These are phyloP conservation scores for Barypeithes pellucidus DNA, from an alignment of 2,888 invertebrate genomes.

Conservation along the genomic window DNA sequence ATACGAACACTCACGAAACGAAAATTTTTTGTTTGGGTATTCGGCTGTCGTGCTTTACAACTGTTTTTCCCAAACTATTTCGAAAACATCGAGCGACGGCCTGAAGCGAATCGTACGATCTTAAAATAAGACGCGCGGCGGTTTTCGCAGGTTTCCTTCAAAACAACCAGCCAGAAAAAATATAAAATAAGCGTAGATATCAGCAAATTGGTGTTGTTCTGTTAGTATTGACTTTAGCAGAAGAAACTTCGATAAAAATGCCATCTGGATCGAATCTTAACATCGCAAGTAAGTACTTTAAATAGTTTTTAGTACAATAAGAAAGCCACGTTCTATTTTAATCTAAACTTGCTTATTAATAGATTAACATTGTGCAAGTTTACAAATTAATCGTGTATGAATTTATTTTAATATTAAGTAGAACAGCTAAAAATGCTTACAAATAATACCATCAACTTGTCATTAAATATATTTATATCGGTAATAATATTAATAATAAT, in stretches of 20 bases:
- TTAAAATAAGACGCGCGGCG: slow-evolving; percentile 44
- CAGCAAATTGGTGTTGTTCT: slow-evolving; percentile 1
- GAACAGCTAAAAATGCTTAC: neutral
- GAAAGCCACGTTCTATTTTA: slow-evolving; percentile 31
- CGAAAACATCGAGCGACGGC: slow-evolving; percentile 35
- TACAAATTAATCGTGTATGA: slow-evolving; percentile 12
- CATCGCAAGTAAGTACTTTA: slow-evolving; percentile 44
- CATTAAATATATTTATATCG: neutral
- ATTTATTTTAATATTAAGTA: slow-evolving; percentile 2
- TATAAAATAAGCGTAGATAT: neutral
- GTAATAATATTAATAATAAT: too few relatives aligned
- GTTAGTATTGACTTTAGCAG: neutral
- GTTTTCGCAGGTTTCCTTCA: slow-evolving; percentile 40
- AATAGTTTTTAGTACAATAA: neutral
- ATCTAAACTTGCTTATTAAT: slow-evolving; percentile 30
- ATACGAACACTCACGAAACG: neutral
- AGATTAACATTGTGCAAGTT: slow-evolving; percentile 36
- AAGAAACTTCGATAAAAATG: slow-evolving; percentile 22
- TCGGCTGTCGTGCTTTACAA: neutral
- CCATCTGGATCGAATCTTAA: slow-evolving; percentile 43
- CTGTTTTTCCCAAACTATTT: slow-evolving; percentile 48
- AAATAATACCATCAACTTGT: neutral
- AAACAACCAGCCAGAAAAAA: slow-evolving; percentile 38
- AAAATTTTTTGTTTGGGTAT: neutral
- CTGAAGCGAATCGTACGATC: slow-evolving; percentile 27